Conservation (phyloP, 2,797 vertebrate species). For the Pseudochromis fuscus region DNA sequence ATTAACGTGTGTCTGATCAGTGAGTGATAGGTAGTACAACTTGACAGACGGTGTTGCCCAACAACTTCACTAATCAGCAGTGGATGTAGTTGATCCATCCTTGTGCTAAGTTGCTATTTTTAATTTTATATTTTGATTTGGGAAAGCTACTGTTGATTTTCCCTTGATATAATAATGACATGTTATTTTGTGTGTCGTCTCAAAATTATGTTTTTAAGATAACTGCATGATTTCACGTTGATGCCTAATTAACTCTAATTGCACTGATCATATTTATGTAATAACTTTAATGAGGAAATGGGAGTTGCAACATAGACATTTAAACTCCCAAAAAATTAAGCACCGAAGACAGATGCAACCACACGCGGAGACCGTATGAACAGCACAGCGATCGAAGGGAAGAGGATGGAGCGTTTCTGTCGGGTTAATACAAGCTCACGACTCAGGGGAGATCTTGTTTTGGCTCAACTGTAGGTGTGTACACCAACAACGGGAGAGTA, state of each 20-base stretch:
- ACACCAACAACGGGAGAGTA: slow-evolving; percentile 10
- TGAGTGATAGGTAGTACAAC: slow-evolving; percentile 29
- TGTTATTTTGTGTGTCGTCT: too few relatives aligned
- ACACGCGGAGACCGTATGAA: background rate
- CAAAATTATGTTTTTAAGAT: too few relatives aligned
- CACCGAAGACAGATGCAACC: background rate
- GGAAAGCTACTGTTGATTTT: too few relatives aligned
- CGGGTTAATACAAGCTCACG: slow-evolving; percentile 46
- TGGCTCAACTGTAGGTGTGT: slow-evolving; percentile 27
- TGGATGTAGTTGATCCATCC: slow-evolving; percentile 1
- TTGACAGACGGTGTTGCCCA: background rate
- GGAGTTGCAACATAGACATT: background rate
- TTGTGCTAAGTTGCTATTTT: background rate
- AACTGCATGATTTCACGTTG: too few relatives aligned
- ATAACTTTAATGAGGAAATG: background rate
- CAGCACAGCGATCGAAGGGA: background rate
- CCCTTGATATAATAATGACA: background rate
- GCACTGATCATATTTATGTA: too few relatives aligned
- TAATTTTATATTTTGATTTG: background rate
- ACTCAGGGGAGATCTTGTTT: slow-evolving; percentile 52
- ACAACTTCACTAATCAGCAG: slow-evolving; percentile 4
- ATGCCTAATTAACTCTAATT: too few relatives aligned
- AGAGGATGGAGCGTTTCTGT: slow-evolving; percentile 29
- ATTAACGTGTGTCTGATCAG: slow-evolving; percentile 52
- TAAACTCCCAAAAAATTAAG: background rate